Base-by-base conservation (phyloP, 2,888 invertebrate genomes). In the Stenodera caucasica region DNA sequence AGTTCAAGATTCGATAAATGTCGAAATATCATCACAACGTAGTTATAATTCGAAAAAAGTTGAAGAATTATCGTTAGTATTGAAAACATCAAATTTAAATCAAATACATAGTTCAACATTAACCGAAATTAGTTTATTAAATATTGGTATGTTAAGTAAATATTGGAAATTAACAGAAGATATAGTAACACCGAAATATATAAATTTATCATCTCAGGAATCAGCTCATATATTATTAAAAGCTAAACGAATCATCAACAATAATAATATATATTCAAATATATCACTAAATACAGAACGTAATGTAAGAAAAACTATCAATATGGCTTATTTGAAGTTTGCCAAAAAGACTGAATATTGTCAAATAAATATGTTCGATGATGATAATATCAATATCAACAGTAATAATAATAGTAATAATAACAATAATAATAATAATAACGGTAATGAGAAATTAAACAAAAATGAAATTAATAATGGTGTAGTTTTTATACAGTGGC, bases 11-110 rank as follows among this genome's bases (percentile, higher is more conserved):
- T 87, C 88, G 1, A 75, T 89, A 51, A 82, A 83, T 55, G 80
- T 84, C 3, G 84, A 84, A 51, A 82, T 84, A 1, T 79, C 79
- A 30, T 80, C 82, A 53, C 80, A 82, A 52, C 76, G 82, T 33
- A 83, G 83, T 63, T 82, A 81, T 69, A 78, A 80, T 33, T 75
- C 79, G 18, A 74, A 72, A 57, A 67, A 63, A 9, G 75, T 81
- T 32, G 85, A 87, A 68, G 87, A 86, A 55, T 80, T 92, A 74
- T 87, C 87, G 52, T 74, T 92, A 11, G 86, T 88, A 33, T 79
- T 91, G 2, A 88, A 87, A 72, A 81, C 90, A 0, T 89, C 88
- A 70, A 92, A 92, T 78, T 82, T 87, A 35, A 88, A 88, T 76
- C 84, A 85, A 69, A 82, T 85, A 12, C 88, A 88, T 71, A 85